Percentiles rank a stretch among this genome's conserved stretches.
phyloP scores from a whole-genome alignment of 2,797 vertebrate genomes.

The Decapterus maruadsi region DNA sequence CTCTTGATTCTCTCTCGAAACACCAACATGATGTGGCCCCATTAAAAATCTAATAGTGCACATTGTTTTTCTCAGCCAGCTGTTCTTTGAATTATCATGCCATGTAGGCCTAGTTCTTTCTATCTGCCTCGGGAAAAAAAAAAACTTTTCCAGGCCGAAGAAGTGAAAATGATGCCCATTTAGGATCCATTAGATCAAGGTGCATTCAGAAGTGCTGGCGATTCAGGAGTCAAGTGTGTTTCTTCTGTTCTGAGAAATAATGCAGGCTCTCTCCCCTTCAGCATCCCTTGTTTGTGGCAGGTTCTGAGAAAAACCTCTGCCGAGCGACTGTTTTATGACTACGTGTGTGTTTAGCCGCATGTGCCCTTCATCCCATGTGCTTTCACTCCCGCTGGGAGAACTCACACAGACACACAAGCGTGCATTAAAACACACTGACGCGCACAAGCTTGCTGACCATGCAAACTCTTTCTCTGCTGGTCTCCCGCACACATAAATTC shows the following conservation, averaged over 20 bases:
- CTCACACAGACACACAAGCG: conserved; percentile 30
- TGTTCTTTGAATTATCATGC: conserved; percentile 4
- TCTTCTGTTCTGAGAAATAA: conserved; percentile 54
- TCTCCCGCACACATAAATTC: conserved; percentile 58
- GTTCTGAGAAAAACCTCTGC: conserved; percentile 71
- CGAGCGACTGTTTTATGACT: conserved; percentile 57
- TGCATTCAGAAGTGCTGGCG: conserved; percentile 13
- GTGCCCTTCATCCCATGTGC: conserved; percentile 72
- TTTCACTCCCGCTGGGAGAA: conserved; percentile 68
- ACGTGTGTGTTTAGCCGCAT: conserved; percentile 69
- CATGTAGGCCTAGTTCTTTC: background rate
- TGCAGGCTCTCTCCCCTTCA: conserved; percentile 20
- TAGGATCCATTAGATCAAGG: conserved; percentile 20
- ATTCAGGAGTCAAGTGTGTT: conserved; percentile 20
- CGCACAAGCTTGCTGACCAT: conserved; percentile 54
- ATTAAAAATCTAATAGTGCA: conserved; percentile 6
- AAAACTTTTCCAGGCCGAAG: background rate
- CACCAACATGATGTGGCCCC: background rate
- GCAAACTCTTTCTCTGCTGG: conserved; percentile 43
- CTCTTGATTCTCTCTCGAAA: no score
- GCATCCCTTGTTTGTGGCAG: conserved; percentile 45
- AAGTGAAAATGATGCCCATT: conserved; percentile 5
- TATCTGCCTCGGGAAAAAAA: background rate
- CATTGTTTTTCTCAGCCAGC: conserved; percentile 5
- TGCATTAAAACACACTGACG: conserved; percentile 41